Base-by-base conservation (phyloP, 1,140 invertebrate genomes). In the Melanaphis sacchari region DNA sequence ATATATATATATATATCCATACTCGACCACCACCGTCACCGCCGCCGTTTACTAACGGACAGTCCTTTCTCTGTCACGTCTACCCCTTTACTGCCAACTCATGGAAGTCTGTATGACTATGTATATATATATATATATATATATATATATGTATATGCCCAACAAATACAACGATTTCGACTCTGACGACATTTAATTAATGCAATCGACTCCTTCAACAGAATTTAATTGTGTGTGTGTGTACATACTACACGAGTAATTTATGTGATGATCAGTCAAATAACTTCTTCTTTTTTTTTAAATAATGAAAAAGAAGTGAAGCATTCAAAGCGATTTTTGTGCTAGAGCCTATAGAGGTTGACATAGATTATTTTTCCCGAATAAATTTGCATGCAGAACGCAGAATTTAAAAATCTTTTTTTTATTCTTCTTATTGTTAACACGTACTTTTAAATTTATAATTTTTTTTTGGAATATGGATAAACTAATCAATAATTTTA, bases 131-230 rank as follows among this genome's bases (percentile, higher is more conserved):
- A 59, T 31, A n/a, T n/a, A 52, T 24, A 52, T 54, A 54, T 54
- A 26, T 26, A 9, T 54, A 26, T 54, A 54, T 54, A 54, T 59
- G 26, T 31, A 59, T 26, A 59, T 66, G n/a, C 15, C 38, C 82
- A 22, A 82, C 22, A 24, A 38, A 38, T 21, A 84, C 88, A 59
- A 38, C 36, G 40, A 52, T 24, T 89, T 89, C 88, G 49, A 54
- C 88, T 54, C 88, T 52, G 88, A 81, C 41, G 91, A 92, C 91
- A 43, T 92, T 92, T 82, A 92, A 92, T 92, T 92, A 92, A 92
- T 92, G 43, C 66, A 82, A n/a, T 49, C 43, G 41, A n/a, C 46
- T 89, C 43, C 22, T 46, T 38, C 46, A 46, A 38, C 87, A 21
- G n/a, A 52, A 22, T 52, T 38, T 52, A 21, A 26, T 49, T 89